phyloP scores from a whole-genome alignment of 2,888 invertebrate genomes.

The Eueremaeus valkanovi region DNA sequence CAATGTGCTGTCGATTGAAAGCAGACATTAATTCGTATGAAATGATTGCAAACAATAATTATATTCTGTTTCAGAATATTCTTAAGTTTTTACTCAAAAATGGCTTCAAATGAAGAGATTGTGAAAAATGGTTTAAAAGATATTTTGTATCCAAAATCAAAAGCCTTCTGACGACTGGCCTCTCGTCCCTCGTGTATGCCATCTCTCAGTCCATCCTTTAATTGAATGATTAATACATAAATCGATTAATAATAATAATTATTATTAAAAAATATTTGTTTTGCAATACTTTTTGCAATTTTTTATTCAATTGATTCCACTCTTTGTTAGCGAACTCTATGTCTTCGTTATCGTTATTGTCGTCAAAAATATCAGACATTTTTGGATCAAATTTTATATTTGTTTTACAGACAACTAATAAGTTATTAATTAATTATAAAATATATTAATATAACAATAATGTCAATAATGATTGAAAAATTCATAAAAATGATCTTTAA shows the following conservation, averaged over 20 bases:
- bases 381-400: no score
- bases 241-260: neutral
- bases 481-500: no score
- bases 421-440: no score
- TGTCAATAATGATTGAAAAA: no score
- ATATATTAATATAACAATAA: no score
- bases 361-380: constrained; percentile 25
- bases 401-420: no score
- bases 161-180: neutral
- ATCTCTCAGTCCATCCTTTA: constrained; percentile 25
- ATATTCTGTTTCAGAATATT: neutral
- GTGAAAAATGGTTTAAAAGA: constrained; percentile 14
- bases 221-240: neutral
- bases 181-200: neutral
- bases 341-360: constrained; percentile 15
- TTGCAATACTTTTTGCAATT: constrained; percentile 2
- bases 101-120: constrained; percentile 27
- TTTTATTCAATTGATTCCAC: neutral
- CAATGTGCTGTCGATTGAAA: constrained; percentile 6
- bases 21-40: neutral
- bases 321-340: constrained; percentile 9
- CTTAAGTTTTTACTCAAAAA: constrained; percentile 20
- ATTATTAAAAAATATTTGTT: neutral
- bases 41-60: constrained; percentile 6
- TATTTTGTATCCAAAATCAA: constrained; percentile 6